Percentiles rank a stretch among this genome's conserved stretches.
Evolutionary conservation across 2,888 invertebrate species (phyloP).

Genomic region (Drosophila cracens): DNA sequence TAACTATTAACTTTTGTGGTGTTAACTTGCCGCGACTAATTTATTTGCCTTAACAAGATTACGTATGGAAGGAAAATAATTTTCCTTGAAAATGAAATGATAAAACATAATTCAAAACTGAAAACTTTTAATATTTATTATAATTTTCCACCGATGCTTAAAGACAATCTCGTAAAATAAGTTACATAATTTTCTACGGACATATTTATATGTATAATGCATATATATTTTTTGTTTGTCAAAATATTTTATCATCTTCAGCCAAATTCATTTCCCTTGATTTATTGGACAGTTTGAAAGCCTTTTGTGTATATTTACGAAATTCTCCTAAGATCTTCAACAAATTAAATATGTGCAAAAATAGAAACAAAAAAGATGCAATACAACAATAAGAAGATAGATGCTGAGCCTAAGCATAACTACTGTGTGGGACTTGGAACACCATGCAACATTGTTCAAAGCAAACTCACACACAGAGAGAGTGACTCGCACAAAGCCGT

Average conservation of each 20-base stretch:
- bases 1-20: slow-evolving; percentile 29
- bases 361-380: background rate
- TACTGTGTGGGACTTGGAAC: slow-evolving; percentile 32
- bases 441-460: background rate
- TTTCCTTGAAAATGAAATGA: background rate
- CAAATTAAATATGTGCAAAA: slow-evolving; percentile 15
- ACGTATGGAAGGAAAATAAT: background rate
- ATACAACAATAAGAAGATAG: slow-evolving; percentile 29
- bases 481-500: slow-evolving; percentile 57
- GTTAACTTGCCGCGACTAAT: slow-evolving; percentile 32
- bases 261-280: background rate
- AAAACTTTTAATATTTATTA: background rate
- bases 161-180: background rate
- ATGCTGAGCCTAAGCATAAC: slow-evolving; percentile 29
- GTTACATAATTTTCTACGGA: background rate
- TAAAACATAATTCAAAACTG: background rate
- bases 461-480: slow-evolving; percentile 19
- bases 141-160: background rate
- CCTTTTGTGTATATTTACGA: background rate
- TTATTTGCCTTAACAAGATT: background rate
- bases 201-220: no score
- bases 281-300: background rate
- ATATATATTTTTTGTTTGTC: background rate
- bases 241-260: background rate
- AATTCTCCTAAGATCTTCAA: slow-evolving; percentile 8